Conservation (phyloP, 2,888 invertebrate genomes). For the Ectemnius cavifrons region DNA sequence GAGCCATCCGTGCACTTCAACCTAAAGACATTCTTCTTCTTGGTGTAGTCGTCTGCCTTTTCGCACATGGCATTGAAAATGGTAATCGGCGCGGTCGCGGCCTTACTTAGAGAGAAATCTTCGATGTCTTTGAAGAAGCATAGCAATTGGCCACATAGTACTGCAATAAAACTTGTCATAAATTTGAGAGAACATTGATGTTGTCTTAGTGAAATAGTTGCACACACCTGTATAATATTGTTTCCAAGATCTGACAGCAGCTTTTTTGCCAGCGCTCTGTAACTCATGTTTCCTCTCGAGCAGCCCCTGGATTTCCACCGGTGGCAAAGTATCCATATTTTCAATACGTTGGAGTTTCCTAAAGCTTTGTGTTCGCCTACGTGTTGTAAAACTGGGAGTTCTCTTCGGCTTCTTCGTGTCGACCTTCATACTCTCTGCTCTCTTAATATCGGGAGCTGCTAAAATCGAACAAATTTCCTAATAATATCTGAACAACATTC, state of each 20-base stretch:
- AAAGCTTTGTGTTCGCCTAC: conserved; percentile 93
- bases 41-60: conserved; percentile 95
- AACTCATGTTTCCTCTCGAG: conserved; percentile 97
- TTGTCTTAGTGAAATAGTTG: background rate
- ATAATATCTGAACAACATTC: conserved; percentile 15
- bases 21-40: conserved; percentile 95
- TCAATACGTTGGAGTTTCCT: conserved; percentile 84
- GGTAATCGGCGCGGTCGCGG: conserved; percentile 89
- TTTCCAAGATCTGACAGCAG: conserved; percentile 97
- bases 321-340: conserved; percentile 85
- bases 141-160: conserved; percentile 96
- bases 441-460: conserved; percentile 82
- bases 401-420: conserved; percentile 91
- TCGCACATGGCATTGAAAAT: conserved; percentile 88
- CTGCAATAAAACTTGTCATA: conserved; percentile 73
- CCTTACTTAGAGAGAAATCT: conserved; percentile 93
- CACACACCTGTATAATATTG: conserved; percentile 86
- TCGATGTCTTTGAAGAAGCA: conserved; percentile 98
- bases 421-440: conserved; percentile 93
- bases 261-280: conserved; percentile 95
- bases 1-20: conserved; percentile 93
- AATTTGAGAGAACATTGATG: background rate
- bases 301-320: conserved; percentile 93
- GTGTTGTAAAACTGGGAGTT: conserved; percentile 96
- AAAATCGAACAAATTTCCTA: conserved; percentile 14